Conservation (phyloP, 2,797 vertebrate species). For the Phyllotis vaccarum region DNA sequence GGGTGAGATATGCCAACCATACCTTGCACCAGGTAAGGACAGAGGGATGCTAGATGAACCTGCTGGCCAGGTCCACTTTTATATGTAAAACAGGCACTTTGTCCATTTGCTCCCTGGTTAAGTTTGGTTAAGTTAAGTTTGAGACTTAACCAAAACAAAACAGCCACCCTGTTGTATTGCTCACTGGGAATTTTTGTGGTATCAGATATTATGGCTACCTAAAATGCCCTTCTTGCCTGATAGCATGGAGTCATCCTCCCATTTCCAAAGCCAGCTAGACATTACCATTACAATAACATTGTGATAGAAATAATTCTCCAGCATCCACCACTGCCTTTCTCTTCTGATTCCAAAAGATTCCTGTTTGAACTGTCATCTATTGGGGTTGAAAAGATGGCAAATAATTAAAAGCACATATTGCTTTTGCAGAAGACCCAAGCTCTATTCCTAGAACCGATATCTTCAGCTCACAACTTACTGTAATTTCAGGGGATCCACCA, state of each 20-base stretch:
- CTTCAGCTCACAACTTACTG: neutral
- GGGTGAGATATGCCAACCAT: too few species aligned
- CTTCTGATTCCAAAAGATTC: neutral
- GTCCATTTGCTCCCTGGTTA: too few species aligned
- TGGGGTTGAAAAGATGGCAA: neutral
- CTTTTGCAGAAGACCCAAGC: neutral
- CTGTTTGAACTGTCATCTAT: neutral
- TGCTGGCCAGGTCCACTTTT: too few species aligned
- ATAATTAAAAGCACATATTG: neutral
- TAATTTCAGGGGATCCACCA: neutral
- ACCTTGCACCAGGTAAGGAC: too few species aligned
- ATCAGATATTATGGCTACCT: neutral
- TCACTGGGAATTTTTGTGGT: neutral
- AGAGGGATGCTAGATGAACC: too few species aligned
- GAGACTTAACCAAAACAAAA: neutral
- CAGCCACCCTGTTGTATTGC: neutral
- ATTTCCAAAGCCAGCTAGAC: neutral
- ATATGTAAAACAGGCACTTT: too few species aligned
- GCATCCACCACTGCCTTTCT: neutral
- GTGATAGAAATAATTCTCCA: neutral
- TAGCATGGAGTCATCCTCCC: neutral
- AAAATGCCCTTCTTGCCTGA: neutral
- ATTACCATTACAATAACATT: neutral
- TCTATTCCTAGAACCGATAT: too few species aligned
- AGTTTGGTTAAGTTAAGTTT: too few species aligned